Conservation (phyloP, 2,113 vertebrate genomes). For the Lichenostomus cassidix region DNA sequence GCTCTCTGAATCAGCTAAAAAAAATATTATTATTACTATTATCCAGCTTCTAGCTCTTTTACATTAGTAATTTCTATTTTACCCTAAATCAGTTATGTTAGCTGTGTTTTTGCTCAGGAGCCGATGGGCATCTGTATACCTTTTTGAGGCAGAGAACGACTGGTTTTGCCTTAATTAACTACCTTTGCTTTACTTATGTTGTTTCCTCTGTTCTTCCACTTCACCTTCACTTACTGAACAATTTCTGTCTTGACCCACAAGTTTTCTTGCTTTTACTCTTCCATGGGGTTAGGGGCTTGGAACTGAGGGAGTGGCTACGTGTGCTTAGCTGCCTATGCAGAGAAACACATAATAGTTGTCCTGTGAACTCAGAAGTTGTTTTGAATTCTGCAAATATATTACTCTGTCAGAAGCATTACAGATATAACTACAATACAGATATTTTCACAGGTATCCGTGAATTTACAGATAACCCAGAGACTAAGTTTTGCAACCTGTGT, state of each 20-base stretch:
- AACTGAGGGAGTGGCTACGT: background rate
- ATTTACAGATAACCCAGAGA: background rate
- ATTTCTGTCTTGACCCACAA: background rate
- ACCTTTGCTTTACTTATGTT: background rate
- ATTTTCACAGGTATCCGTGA: background rate
- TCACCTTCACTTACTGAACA: background rate
- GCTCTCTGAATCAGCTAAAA: too few relatives aligned
- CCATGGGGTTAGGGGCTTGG: background rate
- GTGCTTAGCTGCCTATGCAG: background rate
- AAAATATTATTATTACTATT: too few relatives aligned
- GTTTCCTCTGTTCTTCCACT: background rate
- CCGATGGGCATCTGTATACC: background rate
- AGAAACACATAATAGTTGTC: background rate
- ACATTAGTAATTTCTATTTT: too few relatives aligned
- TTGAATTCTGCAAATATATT: background rate
- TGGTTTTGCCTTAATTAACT: background rate
- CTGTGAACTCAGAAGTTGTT: background rate
- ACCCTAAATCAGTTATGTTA: too few relatives aligned
- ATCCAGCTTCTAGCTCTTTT: too few relatives aligned
- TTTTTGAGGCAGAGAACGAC: background rate
- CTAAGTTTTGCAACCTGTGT: background rate
- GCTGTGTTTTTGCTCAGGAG: background rate
- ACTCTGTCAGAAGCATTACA: background rate
- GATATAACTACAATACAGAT: background rate
- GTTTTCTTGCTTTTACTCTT: background rate